Base-by-base conservation (phyloP, 1,140 invertebrate genomes). In the Brachionus sp. region DNA sequence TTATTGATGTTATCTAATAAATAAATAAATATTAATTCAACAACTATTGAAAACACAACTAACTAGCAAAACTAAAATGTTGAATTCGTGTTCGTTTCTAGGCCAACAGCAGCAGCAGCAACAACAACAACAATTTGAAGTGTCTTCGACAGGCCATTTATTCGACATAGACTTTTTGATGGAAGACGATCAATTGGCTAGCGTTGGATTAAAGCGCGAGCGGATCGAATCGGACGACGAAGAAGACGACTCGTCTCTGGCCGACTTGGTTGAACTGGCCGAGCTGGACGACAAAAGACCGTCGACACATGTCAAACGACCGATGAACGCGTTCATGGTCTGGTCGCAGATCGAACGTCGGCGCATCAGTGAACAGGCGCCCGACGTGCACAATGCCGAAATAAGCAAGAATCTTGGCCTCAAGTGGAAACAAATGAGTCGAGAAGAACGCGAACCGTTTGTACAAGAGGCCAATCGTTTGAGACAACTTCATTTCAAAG, bases 241-340 rank as follows among this genome's bases (percentile, higher is more conserved):
- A 19, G 50, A 57, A 16, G 50, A 57, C 50, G 50, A 57, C 0
- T 16, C n/a, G n/a, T 57, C 50, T n/a, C 50, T 57, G 5, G 19
- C n/a, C 44, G 44, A 50, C 44, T 12, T 16, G n/a, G 50, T 6
- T n/a, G 50, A 53, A n/a, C 50, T 16, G 50, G 50, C 13, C 50
- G 50, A 53, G 50, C 50, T 46, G 12, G 44, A 50, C 44, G 44
- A 50, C 12, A 50, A 16, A 3, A 50, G 2, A 6, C 10, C 44
- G 13, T 5, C 64, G 57, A 9, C 37, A 4, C 77, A 80, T 19
- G 96, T 99, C 86, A 99, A 99, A 86, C 91, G 97, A 86, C 97
- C 97, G 23, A 98, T 98, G 96, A 99, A 99, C 88, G 97, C 97
- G 0, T 98, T 90, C 85, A 90, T 90, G 90, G 89, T 90, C 6